phyloP scores from a whole-genome alignment of 2,113 vertebrate genomes.

The Pseudolaguvia tuberculata region DNA sequence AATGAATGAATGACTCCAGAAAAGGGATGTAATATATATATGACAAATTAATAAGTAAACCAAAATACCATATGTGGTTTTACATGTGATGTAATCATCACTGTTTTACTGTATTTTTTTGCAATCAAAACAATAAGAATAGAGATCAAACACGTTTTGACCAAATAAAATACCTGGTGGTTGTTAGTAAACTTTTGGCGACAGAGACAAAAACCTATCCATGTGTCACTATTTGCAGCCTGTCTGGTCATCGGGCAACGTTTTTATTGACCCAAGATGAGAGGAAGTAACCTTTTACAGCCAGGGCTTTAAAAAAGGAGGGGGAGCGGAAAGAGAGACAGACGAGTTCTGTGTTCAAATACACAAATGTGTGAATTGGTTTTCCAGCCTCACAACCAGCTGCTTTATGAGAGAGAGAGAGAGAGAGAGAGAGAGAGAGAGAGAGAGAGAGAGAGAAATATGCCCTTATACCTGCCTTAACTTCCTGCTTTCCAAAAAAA shows the following conservation, averaged over 20 bases:
- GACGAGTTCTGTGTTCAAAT: slow-evolving; percentile 5
- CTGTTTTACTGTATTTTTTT: too few relatives aligned
- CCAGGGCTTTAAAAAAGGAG: neutral
- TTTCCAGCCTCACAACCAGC: slow-evolving; percentile 8
- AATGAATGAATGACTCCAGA: too few relatives aligned
- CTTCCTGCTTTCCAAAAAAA: neutral
- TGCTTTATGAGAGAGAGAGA: neutral
- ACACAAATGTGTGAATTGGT: slow-evolving; percentile 13
- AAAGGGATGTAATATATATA: too few relatives aligned
- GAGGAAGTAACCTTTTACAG: slow-evolving; percentile 17
- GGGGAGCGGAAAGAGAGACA: neutral
- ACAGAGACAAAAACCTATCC: too few relatives aligned
- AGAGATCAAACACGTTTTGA: neutral
- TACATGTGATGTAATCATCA: too few relatives aligned
- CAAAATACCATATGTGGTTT: too few relatives aligned
- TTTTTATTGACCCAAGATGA: slow-evolving; percentile 8
- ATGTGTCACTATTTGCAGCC: neutral
- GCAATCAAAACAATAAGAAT: neutral
- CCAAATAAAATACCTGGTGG: neutral
- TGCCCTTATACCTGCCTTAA: neutral
- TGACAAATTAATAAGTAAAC: too few relatives aligned
- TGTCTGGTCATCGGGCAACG: neutral
- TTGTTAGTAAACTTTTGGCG: too few relatives aligned
- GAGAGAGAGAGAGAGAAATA: too few relatives aligned
- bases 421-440: neutral